Base-by-base conservation (phyloP, 2,797 vertebrate genomes). In the Xenopus petersii region DNA sequence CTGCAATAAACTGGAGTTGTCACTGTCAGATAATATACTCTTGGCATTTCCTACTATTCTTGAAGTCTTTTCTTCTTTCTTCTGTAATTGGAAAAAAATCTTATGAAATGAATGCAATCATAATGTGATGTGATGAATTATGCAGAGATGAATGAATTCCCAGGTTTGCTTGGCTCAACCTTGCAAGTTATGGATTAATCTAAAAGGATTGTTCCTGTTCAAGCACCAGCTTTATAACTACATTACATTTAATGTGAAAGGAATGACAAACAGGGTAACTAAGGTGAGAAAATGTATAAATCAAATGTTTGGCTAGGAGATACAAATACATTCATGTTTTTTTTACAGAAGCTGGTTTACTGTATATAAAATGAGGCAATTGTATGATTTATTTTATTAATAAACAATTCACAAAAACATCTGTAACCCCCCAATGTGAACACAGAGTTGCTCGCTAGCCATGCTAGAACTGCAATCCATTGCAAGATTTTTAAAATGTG, bases 91-190 rank as follows among this genome's bases (percentile, higher is more conserved):
- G 71, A 79, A 79, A 56, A 56, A 78, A 79, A 79, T 79, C 76
- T 74, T 67, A 59, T 70, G 67, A 79, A 79, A 79, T 70, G 76
- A 79, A 79, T 74, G 72, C 71, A 74, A 79, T 79, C 75, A 76
- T 76, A 76, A 76, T 79, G 76, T 74, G 76, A 74, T 79, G 71
- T 79, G 71, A 79, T 79, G 76, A 79, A 79, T 79, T 79, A 79
- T 79, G 76, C 76, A 79, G 73, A 71, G 67, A 74, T 70, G 71
- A 79, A 79, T 79, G 76, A 79, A 79, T 79, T 74, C 76, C 76
- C 76, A 65, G 71, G 76, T 79, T 79, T 79, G 67, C 71, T 70
- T 70, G 76, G 76, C 76, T 79, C 76, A 79, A 69, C 76, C 76
- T 74, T 74, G 71, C 76, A 79, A 74, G 76, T 74, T 79, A 79